Base-by-base conservation (phyloP, 2,113 vertebrate genomes). In the Pachyramphus minor region DNA sequence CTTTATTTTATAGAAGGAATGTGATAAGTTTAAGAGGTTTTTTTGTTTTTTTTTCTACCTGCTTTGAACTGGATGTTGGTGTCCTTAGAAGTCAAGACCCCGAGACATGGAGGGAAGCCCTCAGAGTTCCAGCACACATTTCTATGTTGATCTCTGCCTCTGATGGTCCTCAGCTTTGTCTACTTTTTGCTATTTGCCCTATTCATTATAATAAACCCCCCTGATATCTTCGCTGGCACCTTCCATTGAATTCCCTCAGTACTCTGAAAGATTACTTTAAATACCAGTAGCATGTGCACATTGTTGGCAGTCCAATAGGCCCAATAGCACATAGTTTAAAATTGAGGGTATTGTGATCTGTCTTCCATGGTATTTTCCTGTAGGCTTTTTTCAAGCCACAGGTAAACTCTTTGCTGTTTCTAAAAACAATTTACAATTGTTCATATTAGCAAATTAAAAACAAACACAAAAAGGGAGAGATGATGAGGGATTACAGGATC, bases 401-500 rank as follows among this genome's bases (percentile, higher is more conserved):
- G 6, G 16, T 59, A 11, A 77, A 69, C 12, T 33, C 23, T 79
- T 62, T 58, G 5, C 47, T 88, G 22, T 63, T 94, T 87, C 87
- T 79, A 64, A 85, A 93, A 91, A 7, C 39, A 87, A 52, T 91
- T 91, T 89, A 21, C n/a, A 80, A 39, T 52, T 75, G 27, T 49
- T 90, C 42, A 12, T 53, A 21, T 62, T 62, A 77, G 17, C 23
- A 64, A 92, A 77, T 55, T 30, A 5, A 49, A 11, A 67, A 71
- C 33, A 74, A 47, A 41, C 49, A 50, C 42, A 63, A 62, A n/a
- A 47, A 66, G 14, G 1, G 4, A 41, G 39, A 60, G 31, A 56
- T 7, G 31, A 55, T 7, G 39, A 68, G 5, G 22, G 59, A 47
- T 93, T 72, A 22, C 33, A 64, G 52, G 53, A 66, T 42, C 76